phyloP scores from a whole-genome alignment of 2,888 invertebrate species.

The Rhamnusium bicolor region DNA sequence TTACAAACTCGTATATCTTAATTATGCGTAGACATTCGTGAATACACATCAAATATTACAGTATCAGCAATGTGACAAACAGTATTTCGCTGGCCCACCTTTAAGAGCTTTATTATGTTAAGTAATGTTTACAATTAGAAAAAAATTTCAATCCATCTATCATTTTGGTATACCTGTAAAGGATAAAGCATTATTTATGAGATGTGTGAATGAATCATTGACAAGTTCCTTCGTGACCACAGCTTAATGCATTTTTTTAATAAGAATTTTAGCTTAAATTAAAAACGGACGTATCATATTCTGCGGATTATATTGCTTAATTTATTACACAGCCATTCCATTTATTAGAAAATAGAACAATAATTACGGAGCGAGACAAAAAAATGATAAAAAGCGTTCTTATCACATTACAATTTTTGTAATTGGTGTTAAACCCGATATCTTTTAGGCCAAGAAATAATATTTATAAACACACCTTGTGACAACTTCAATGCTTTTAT shows the following conservation, averaged over 20 bases:
- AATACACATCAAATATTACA: not conserved
- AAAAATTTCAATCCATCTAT: conserved; percentile 19
- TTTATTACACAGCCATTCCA: not conserved
- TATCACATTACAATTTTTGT: too few relatives aligned
- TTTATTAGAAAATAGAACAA: too few relatives aligned
- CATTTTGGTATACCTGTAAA: not conserved
- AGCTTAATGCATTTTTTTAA: not conserved
- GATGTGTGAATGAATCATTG: conserved; percentile 16
- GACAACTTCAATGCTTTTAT: too few relatives aligned
- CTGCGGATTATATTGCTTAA: not conserved
- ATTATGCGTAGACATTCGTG: too few relatives aligned
- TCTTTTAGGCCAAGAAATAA: too few relatives aligned
- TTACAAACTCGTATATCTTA: too few relatives aligned
- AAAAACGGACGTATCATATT: not conserved
- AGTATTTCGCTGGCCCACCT: not conserved
- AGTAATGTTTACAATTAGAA: conserved; percentile 15
- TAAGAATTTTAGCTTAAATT: not conserved
- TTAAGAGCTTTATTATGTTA: conserved; percentile 23
- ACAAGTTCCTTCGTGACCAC: conserved; percentile 7
- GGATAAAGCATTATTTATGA: conserved; percentile 1
- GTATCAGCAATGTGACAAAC: not conserved
- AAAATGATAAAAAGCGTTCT: too few relatives aligned
- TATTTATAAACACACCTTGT: too few relatives aligned
- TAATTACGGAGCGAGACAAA: too few relatives aligned
- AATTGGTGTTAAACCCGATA: too few relatives aligned